Base-by-base conservation (phyloP, 2,888 invertebrate genomes). In the Dexiosoma caninum region DNA sequence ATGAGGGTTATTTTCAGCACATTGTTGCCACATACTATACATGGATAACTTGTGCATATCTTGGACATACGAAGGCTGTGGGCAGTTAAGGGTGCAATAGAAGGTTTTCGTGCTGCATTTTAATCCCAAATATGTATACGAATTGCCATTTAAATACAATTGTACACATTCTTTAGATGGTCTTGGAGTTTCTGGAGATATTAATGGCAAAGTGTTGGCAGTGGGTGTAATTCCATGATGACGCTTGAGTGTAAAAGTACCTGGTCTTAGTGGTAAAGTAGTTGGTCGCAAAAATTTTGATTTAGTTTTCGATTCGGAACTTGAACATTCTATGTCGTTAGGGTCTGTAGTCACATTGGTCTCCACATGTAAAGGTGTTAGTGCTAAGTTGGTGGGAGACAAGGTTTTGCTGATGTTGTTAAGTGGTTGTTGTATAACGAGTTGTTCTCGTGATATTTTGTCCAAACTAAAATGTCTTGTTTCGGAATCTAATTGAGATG, bases 1-100 rank as follows among this genome's bases (percentile, higher is more conserved):
- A 89, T 93, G 93, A 83, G 93, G 91, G 88, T 94, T 93, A 78
- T 93, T 93, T 90, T 93, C 92, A 85, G 93, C 92, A 92, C 94
- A 92, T 88, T 95, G 94, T 91, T 95, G 94, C 96, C 98, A 98
- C 89, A 98, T 97, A 67, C 97, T 97, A 89, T 98, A 98, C 98
- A 98, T 98, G 46, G 98, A 98, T 67, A 98, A 91, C 85, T 95
- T 96, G 86, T 96, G 95, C 89, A 95, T 94, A 85, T 96, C 96
- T 0, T 95, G 95, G 76, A 98, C 97, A 88, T 98, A 98, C 89
- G 97, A 97, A 1, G 98, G 98, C 88, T 98, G 98, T 0, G 97
- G 96, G 84, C 97, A 94, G 89, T 97, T 97, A 59, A 98, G 92
- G 1, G 97, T 97, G 87, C 98, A 98, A 90, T 97, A 98, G 85